Evolutionary conservation across 2,888 invertebrate genomes (phyloP).

Genomic region (Ophion costatus): DNA sequence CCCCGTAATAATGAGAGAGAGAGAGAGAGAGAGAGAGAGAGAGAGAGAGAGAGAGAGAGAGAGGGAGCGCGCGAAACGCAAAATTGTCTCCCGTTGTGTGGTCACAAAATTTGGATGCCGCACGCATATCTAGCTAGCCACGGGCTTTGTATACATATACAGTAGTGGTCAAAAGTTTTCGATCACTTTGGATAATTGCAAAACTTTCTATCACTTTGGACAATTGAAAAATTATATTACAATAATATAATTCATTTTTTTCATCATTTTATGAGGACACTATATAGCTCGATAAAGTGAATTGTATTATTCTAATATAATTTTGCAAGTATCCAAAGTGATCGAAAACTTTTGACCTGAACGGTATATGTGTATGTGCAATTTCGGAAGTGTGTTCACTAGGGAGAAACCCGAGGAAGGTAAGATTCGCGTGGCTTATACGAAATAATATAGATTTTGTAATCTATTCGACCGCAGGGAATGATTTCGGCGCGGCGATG

Average conservation of each 20-base stretch:
- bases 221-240: too few species aligned
- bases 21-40: conserved; percentile 5
- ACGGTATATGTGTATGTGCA: conserved; percentile 39
- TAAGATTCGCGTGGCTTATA: conserved; percentile 19
- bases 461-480: conserved; percentile 66
- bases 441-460: conserved; percentile 60
- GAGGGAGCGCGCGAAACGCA: background rate
- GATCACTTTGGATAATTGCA: too few species aligned
- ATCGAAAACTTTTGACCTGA: too few species aligned
- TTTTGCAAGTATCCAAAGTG: too few species aligned
- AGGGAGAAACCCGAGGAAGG: conserved; percentile 14
- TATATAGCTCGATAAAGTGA: too few species aligned
- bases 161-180: too few species aligned
- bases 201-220: too few species aligned
- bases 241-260: too few species aligned
- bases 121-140: conserved; percentile 49
- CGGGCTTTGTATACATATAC: conserved; percentile 20
- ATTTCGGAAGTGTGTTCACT: conserved; percentile 4
- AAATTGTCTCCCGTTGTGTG: conserved; percentile 35
- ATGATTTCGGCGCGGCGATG: conserved; percentile 42
- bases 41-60: background rate
- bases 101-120: conserved; percentile 39
- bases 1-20: background rate
- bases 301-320: too few species aligned
- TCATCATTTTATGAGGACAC: too few species aligned